Evolutionary conservation across 1,140 invertebrate species (phyloP), one percentile per base, ranked within the genome.

Genomic region (Rhyzopertha dominica): DNA sequence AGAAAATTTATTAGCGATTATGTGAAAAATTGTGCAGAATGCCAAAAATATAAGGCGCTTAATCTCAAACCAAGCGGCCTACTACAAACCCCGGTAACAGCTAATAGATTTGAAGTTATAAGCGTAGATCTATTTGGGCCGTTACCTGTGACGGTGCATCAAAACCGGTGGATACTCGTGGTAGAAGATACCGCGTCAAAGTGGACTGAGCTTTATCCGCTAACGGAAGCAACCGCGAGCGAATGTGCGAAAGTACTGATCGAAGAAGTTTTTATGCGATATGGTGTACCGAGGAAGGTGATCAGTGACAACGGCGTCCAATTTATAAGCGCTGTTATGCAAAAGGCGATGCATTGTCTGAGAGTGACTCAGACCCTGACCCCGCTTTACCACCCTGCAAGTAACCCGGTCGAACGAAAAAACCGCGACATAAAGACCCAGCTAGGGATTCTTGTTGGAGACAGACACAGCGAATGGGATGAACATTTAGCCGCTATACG

Each of bases 401-500:
- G 62, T 0, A 70, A 72, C 35, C 61, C 62, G 0, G 58, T 59
- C 0, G 69, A 72, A 43, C 38, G 68, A 5, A 58, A 59, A 3
- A 73, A 72, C 43, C 39, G 61, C n/a, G 62, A 63, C 12, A 19
- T 71, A 1, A 68, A 70, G 37, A 51, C 51, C 1, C 62, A 64
- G 52, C 51, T 71, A 1, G 31, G 49, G 0, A 58, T 63, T 1
- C 61, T 57, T 18, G 53, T 69, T 0, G 43, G 52, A 1, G 36
- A 53, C 1, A 51, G 67, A 26, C 66, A 71, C 34, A 23, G 23
- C 2, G 34, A 39, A 1, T 73, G 66, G 64, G 53, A 60, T 34
- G 16, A 46, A 10, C 24, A 58, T 42, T 38, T 67, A 1, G 14
- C 20, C 8, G 51, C 52, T 3, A 49, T 63, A 17, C 35, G 47